A percentile compares a stretch with the other conserved stretches of the same genome.
phyloP scores from a whole-genome alignment of 2,888 invertebrate genomes.

The Seladonia tumulorum region DNA sequence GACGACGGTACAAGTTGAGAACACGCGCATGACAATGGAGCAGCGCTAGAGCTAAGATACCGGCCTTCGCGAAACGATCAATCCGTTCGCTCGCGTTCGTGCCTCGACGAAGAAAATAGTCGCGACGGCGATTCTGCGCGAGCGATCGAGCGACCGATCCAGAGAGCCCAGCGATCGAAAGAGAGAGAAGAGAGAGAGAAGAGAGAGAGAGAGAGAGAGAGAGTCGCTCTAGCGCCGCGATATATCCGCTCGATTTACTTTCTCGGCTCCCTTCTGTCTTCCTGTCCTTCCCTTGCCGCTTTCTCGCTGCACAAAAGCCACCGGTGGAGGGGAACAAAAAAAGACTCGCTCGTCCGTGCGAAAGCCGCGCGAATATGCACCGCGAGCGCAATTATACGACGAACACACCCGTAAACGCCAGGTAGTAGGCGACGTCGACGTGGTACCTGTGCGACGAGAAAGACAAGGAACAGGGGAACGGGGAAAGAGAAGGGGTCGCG shows the following conservation, averaged over 20 bases:
- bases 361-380: slow-evolving; percentile 68
- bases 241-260: slow-evolving; percentile 74
- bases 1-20: slow-evolving; percentile 43
- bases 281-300: slow-evolving; percentile 70
- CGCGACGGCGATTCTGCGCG: neutral
- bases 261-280: slow-evolving; percentile 74
- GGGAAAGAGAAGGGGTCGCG: neutral
- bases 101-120: slow-evolving; percentile 59
- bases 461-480: neutral
- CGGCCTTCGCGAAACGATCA: slow-evolving; percentile 64
- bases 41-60: slow-evolving; percentile 45
- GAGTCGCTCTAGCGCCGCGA: slow-evolving; percentile 64
- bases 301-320: slow-evolving; percentile 69
- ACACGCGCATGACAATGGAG: slow-evolving; percentile 58
- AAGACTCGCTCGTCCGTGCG: slow-evolving; percentile 70
- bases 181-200: slow-evolving; percentile 21
- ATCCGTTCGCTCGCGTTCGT: slow-evolving; percentile 54
- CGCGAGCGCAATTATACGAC: slow-evolving; percentile 71
- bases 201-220: slow-evolving; percentile 19
- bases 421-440: slow-evolving; percentile 51
- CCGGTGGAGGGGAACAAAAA: slow-evolving; percentile 56
- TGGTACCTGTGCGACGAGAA: neutral
- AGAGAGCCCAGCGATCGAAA: neutral
- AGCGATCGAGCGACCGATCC: neutral
- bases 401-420: slow-evolving; percentile 60